Evolutionary conservation across 1,140 invertebrate species (phyloP), one percentile per base, ranked within the genome.

Genomic region (Aleiodes sp.): DNA sequence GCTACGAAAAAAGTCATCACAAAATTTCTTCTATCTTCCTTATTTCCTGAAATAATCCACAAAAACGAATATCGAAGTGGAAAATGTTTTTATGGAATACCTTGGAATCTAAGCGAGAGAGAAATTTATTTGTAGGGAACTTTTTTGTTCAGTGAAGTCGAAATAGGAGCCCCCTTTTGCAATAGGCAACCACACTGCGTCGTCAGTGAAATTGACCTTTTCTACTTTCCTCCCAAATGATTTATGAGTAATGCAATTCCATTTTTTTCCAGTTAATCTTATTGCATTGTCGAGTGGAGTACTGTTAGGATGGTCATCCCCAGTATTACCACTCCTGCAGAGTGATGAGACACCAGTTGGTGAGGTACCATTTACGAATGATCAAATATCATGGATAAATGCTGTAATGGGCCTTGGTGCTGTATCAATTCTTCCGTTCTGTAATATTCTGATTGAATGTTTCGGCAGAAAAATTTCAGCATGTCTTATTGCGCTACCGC

Each of bases 281-380:
- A 80, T 86, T 3, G 56, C 83, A 0, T 68, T 90, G n/a, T 76
- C 81, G 0, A 87, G 88, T 63, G 89, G 89, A 0, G 74, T 83
- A 14, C 81, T 86, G 35, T 60, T 86, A 0, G 88, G 88, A 8
- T 90, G 88, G 88, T 72, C 85, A 7, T 88, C 89, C 0, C 87
- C 88, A 0, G 81, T 86, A 67, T 78, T 84, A 7, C 85, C 84
- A 0, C 71, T 81, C 14, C 70, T 90, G 0, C 80, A 84, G 60
- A 83, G 83, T 0, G 57, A 77, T 0, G 26, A 78, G 12, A 81
- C 83, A 0, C 87, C 87, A 0, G 70, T 86, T 0, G 85, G 84
- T 2, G 66, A 26, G 0, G 63, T 28, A 4, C 81, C 85, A 0
- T 75, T 90, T 52, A 86, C 86, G 0, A 81, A 86, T 24, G 81